These are phyloP conservation scores for Thyatira batis DNA, from an alignment of 2,888 invertebrate species.

Conservation along the genomic window DNA sequence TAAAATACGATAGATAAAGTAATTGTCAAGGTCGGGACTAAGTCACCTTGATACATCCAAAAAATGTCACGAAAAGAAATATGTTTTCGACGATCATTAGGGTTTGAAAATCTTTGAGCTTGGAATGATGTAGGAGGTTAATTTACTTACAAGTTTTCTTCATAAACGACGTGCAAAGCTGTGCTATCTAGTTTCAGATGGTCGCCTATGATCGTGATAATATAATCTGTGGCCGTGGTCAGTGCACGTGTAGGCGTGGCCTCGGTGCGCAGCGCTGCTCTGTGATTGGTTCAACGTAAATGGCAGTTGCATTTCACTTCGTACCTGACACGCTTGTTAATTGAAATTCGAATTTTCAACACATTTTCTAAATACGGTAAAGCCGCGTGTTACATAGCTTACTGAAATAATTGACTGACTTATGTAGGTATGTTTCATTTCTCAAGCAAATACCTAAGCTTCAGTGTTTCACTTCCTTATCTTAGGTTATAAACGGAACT, in stretches of 20 bases:
- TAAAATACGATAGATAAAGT: slow-evolving; percentile 33
- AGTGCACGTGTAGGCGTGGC: slow-evolving; percentile 68
- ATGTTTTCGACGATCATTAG: too few relatives aligned
- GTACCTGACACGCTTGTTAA: slow-evolving; percentile 63
- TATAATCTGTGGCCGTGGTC: slow-evolving; percentile 39
- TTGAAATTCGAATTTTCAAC: slow-evolving; percentile 40
- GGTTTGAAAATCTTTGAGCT: slow-evolving; percentile 11
- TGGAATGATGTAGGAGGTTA: slow-evolving; percentile 25
- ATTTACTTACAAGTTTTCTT: slow-evolving; percentile 23
- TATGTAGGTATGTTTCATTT: too few relatives aligned
- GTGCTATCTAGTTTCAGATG: slow-evolving; percentile 31
- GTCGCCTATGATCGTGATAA: slow-evolving; percentile 29
- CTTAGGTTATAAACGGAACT: too few relatives aligned
- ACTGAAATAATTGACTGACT: too few relatives aligned
- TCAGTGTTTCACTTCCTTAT: too few relatives aligned
- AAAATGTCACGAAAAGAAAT: too few relatives aligned
- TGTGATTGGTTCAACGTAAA: slow-evolving; percentile 61
- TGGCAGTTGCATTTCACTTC: slow-evolving; percentile 73
- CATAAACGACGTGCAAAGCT: slow-evolving; percentile 30
- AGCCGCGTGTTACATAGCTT: background rate
- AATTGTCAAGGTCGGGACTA: slow-evolving; percentile 47
- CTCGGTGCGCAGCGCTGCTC: slow-evolving; percentile 47
- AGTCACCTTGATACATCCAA: too few relatives aligned
- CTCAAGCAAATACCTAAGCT: too few relatives aligned
- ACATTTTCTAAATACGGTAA: slow-evolving; percentile 16